Conservation (phyloP, 2,113 vertebrate species). For the Athene noctua region DNA sequence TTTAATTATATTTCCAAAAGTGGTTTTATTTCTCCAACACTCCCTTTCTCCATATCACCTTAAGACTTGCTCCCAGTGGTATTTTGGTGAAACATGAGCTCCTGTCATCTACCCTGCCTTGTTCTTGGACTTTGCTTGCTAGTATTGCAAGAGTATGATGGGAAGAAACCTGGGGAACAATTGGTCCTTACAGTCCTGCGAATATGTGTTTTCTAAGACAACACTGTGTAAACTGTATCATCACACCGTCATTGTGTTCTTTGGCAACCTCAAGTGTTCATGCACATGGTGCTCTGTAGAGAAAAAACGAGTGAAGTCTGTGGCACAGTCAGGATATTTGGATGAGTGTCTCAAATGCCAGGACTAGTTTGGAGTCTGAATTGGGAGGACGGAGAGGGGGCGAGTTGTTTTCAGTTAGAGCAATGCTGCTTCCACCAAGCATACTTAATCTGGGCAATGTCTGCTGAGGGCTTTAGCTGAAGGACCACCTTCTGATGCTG, state of each 20-base stretch:
- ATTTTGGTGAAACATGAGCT: neutral
- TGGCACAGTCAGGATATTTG: neutral
- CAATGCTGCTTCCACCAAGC: neutral
- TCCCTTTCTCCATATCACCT: neutral
- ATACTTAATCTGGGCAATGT: neutral
- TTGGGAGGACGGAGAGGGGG: neutral
- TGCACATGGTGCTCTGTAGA: neutral
- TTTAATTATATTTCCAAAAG: neutral
- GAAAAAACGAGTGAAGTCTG: neutral
- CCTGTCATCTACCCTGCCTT: neutral
- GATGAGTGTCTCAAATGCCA: neutral
- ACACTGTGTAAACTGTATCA: fast-evolving
- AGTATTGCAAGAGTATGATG: neutral
- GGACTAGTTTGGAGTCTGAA: neutral
- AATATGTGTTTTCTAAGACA: neutral
- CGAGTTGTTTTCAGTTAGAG: neutral
- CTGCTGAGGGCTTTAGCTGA: neutral
- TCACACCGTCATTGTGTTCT: neutral
- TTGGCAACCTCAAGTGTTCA: neutral
- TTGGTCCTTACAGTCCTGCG: neutral
- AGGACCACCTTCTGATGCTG: neutral
- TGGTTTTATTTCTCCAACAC: neutral
- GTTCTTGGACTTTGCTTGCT: neutral
- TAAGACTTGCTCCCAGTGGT: neutral
- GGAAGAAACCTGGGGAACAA: neutral